A percentile compares a stretch with the other conserved stretches of the same genome.
phyloP scores from a whole-genome alignment of 2,113 vertebrate genomes.

The Hystrix cristata region DNA sequence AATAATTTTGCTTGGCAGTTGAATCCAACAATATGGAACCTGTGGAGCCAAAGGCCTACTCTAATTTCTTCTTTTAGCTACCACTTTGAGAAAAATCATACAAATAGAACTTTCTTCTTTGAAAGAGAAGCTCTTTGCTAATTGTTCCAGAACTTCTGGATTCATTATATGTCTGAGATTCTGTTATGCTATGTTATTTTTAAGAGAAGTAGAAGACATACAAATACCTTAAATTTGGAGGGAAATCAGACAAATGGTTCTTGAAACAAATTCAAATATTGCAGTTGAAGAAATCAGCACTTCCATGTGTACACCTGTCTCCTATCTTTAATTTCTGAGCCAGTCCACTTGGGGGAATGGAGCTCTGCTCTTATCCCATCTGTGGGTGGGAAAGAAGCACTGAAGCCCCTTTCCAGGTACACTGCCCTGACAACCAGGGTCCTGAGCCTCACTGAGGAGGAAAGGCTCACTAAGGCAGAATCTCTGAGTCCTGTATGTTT shows the following conservation, averaged over 20 bases:
- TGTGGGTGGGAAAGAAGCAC: not conserved
- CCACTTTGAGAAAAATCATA: slow-evolving; percentile 47
- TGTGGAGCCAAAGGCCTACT: not conserved
- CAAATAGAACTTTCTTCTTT: slow-evolving; percentile 7
- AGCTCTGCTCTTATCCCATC: not conserved
- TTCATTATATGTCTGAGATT: slow-evolving; percentile 28
- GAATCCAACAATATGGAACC: not conserved
- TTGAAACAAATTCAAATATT: slow-evolving; percentile 53
- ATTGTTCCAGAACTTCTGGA: slow-evolving; percentile 26
- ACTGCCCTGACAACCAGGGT: not conserved
- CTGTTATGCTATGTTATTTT: slow-evolving; percentile 29
- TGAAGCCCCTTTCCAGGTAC: not conserved
- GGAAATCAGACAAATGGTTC: slow-evolving; percentile 47
- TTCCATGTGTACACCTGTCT: not conserved
- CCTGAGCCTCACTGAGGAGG: not conserved
- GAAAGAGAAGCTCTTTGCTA: not conserved
- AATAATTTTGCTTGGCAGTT: not conserved
- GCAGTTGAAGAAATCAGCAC: not conserved
- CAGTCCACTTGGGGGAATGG: not conserved
- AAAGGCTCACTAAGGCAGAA: not conserved
- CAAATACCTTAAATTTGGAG: slow-evolving; percentile 44
- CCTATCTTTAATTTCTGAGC: not conserved
- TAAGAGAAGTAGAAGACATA: not conserved
- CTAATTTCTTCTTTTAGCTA: slow-evolving; percentile 12
- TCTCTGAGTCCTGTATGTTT: not conserved